Base-by-base conservation (phyloP, 2,888 invertebrate genomes). In the Cephus pulcher region DNA sequence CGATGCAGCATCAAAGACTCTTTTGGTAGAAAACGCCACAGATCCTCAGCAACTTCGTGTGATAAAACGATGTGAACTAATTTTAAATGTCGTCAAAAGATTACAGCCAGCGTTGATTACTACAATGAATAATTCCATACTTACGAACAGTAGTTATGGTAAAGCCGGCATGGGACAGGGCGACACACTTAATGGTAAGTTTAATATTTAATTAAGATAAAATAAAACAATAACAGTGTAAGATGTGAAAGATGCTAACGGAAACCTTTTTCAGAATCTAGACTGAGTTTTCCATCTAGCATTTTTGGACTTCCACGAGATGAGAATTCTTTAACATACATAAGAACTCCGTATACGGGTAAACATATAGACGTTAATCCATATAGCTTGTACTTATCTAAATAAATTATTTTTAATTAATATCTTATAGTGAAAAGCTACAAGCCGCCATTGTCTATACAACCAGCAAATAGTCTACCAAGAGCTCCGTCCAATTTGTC, bases 331-430 rank as follows among this genome's bases (percentile, higher is more conserved):
- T 76, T 87, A 12, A 81, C 86, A 0, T 91, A 89, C 69, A 85
- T 91, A 78, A 85, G 88, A 82, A 91, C 91, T 78, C 91, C 91
- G n/a, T 91, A 91, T 71, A 90, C 91, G 81, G 90, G 90, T 89
- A 74, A 74, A 9, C 73, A 70, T 6, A 37, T 69, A 68, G 75
- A 74, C 69, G 71, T 76, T 78, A 71, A 34, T 35, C 4, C 12
- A 35, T 34, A 37, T 34, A 30, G 6, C 35, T 69, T 77, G 0
- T 12, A 75, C 4, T 32, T 35, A 15, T 34, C 37, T n/a, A 12
- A 75, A 74, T 30, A 0, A 74, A 11, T 75, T 79, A 80, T 11
- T 69, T 69, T n/a, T 12, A 2, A 78, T 56, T 40, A 56, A n/a
- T 75, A n/a, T 71, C 76, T 82, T 83, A 34, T 77, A 90, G 91